phyloP scores from a whole-genome alignment of 2,113 vertebrate genomes.

The Atractosteus spatula region DNA sequence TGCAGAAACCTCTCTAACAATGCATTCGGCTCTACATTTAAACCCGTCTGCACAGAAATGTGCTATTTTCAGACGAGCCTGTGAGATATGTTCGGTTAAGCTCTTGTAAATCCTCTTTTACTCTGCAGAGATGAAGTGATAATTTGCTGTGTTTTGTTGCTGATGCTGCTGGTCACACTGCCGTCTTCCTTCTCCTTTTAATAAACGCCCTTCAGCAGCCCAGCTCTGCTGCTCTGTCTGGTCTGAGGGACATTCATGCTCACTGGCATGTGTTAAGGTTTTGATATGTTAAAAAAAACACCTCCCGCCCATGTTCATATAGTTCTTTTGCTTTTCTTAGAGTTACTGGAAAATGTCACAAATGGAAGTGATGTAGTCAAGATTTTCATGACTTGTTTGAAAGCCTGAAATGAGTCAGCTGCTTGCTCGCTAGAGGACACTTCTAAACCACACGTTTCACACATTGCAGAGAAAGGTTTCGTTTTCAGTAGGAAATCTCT shows the following conservation, averaged over 20 bases:
- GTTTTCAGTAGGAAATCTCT: constrained; percentile 47
- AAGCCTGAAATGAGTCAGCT: constrained; percentile 70
- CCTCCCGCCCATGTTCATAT: neutral
- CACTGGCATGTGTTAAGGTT: neutral
- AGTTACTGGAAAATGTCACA: neutral
- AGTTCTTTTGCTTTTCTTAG: neutral
- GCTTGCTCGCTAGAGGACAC: constrained; percentile 67
- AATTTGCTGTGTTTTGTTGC: too few species aligned
- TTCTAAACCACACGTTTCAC: constrained; percentile 60
- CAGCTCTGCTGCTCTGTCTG: too few species aligned
- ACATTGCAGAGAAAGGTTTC: constrained; percentile 61
- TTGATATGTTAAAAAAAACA: neutral
- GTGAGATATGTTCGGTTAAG: too few species aligned
- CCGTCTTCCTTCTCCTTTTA: too few species aligned
- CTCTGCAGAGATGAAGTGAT: too few species aligned
- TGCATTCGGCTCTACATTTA: too few species aligned
- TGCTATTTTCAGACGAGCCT: too few species aligned
- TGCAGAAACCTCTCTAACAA: too few species aligned
- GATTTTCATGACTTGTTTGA: constrained; percentile 56
- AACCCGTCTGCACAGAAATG: too few species aligned
- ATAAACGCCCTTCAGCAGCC: too few species aligned
- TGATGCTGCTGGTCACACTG: too few species aligned
- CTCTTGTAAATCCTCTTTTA: too few species aligned
- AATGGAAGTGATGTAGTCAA: neutral
- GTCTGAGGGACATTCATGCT: neutral